Evolutionary conservation across 2,797 vertebrate genomes (phyloP).

Genomic region (Enteromius fasciolatus): DNA sequence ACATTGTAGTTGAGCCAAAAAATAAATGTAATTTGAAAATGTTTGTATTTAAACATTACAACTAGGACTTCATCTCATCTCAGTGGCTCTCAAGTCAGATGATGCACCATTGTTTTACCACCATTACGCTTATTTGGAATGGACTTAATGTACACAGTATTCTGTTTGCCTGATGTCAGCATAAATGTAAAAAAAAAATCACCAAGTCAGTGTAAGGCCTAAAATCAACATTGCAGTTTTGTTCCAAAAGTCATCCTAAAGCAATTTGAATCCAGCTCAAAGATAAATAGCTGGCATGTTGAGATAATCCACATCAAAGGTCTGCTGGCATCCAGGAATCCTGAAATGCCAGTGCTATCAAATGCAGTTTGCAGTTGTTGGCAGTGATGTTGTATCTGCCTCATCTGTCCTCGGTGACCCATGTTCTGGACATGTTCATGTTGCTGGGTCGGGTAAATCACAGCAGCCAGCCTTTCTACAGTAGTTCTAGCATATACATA

Average conservation of each 20-base stretch:
- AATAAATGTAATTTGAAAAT: background rate
- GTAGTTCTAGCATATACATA: too few relatives aligned
- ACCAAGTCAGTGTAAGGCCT: background rate
- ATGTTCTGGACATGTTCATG: background rate
- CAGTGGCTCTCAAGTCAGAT: too few relatives aligned
- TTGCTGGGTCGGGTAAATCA: background rate
- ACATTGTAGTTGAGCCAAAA: background rate
- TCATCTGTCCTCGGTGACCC: constrained; percentile 23
- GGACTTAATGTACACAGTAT: background rate
- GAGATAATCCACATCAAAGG: constrained; percentile 26
- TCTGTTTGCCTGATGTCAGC: background rate
- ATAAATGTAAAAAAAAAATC: background rate
- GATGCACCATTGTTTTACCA: background rate
- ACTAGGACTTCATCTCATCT: background rate
- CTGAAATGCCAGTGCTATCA: constrained; percentile 25
- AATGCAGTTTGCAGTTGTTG: constrained; percentile 21
- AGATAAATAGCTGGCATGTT: constrained; percentile 17
- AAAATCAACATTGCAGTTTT: background rate
- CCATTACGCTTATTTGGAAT: background rate
- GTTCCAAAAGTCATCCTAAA: background rate
- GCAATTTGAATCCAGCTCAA: background rate
- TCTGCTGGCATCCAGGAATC: background rate
- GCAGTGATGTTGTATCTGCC: background rate
- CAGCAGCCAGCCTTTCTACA: too few relatives aligned
- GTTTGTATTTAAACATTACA: background rate